A percentile compares a stretch with the other conserved stretches of the same genome.
Evolutionary conservation across 64 coral and sea anemone genomes (phyloP).

Genomic region (Montipora sp.): DNA sequence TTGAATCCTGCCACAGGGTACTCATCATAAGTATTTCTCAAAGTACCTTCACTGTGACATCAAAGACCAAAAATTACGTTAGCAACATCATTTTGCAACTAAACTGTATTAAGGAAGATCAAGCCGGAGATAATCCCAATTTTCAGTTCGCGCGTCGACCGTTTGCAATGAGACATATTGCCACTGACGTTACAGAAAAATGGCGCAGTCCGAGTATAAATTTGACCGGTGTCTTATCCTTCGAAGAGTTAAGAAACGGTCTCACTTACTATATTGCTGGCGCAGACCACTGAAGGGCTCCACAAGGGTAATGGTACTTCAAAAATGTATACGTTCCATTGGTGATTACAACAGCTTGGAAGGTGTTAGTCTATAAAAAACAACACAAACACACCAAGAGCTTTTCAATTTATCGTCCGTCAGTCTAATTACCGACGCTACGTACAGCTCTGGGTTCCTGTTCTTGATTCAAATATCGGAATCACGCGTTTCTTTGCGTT

Average conservation of each 20-base stretch:
- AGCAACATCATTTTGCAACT: not conserved
- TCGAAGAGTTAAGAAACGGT: not conserved
- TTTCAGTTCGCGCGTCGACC: too few species aligned
- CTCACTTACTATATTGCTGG: slow-evolving; percentile 22
- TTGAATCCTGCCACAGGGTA: slow-evolving; percentile 50
- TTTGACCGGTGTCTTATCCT: too few species aligned
- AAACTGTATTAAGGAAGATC: not conserved
- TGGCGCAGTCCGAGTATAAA: too few species aligned
- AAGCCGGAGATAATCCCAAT: too few species aligned
- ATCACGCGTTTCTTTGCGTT: too few species aligned
- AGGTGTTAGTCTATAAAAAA: slow-evolving; percentile 55
- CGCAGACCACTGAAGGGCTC: slow-evolving; percentile 23
- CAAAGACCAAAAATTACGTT: not conserved
- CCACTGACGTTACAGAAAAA: too few species aligned
- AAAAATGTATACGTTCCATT: slow-evolving; percentile 46
- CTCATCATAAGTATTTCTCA: not conserved
- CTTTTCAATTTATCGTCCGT: too few species aligned
- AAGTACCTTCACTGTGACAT: not conserved
- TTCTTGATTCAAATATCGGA: too few species aligned
- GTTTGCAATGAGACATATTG: too few species aligned
- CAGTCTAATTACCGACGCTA: too few species aligned
- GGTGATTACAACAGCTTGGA: slow-evolving; percentile 51
- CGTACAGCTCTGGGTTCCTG: too few species aligned
- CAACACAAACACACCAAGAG: too few species aligned
- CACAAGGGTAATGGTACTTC: slow-evolving; percentile 58